These are phyloP conservation scores for Australoheros scitulus DNA, from an alignment of 2,113 vertebrate genomes.

Conservation along the genomic window DNA sequence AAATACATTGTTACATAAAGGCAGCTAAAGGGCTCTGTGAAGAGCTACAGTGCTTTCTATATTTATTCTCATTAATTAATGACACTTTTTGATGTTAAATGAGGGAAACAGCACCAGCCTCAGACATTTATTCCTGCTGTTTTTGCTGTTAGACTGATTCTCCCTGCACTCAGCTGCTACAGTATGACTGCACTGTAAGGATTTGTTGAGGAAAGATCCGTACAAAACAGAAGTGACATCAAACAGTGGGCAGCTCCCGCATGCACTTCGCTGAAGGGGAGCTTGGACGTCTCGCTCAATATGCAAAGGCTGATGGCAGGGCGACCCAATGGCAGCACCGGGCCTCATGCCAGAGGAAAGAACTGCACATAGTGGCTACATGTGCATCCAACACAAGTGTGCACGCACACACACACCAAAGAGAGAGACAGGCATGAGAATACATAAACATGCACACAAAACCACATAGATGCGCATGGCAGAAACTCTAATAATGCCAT, in stretches of 20 bases:
- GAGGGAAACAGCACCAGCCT: neutral
- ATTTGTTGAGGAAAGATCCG: slow-evolving; percentile 53
- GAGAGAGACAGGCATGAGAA: neutral
- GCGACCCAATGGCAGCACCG: slow-evolving; percentile 9
- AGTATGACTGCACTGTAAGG: slow-evolving; percentile 13
- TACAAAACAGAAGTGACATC: slow-evolving; percentile 74
- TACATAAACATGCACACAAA: neutral
- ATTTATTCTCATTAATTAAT: neutral
- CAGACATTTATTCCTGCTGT: slow-evolving; percentile 29
- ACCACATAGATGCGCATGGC: neutral
- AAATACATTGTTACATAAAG: neutral
- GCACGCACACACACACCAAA: neutral
- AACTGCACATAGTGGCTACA: neutral
- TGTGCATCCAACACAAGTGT: neutral
- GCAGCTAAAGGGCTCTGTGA: neutral
- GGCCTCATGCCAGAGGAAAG: slow-evolving; percentile 41
- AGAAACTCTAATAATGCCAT: slow-evolving; percentile 59
- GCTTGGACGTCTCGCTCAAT: slow-evolving; percentile 51
- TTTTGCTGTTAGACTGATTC: neutral
- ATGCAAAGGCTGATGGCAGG: slow-evolving; percentile 49
- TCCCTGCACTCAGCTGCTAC: slow-evolving; percentile 40
- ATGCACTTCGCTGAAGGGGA: slow-evolving; percentile 25
- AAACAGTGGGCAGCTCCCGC: slow-evolving; percentile 64
- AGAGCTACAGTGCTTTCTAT: neutral
- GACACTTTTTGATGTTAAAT: neutral